These are phyloP conservation scores for Tetragonula clypearis DNA, from an alignment of 1,140 invertebrate species.

Conservation along the genomic window DNA sequence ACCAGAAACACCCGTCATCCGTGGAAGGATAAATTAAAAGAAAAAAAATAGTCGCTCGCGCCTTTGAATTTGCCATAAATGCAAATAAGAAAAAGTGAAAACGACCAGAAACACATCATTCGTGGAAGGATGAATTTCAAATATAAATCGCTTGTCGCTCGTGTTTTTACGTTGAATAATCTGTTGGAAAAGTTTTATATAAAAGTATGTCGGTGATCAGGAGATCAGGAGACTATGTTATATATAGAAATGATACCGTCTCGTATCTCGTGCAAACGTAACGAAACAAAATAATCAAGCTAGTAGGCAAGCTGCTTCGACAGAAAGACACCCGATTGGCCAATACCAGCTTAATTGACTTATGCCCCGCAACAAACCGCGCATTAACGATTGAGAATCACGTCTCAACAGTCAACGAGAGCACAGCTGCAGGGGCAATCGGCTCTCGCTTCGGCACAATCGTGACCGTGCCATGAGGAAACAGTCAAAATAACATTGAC, in stretches of 20 bases:
- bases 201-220: too few species aligned
- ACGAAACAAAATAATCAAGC: slow-evolving; percentile 28
- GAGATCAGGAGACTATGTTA: neutral
- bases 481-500: slow-evolving; percentile 42
- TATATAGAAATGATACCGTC: slow-evolving; percentile 1
- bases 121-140: too few species aligned
- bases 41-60: too few species aligned
- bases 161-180: neutral
- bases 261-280: neutral
- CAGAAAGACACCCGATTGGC: slow-evolving; percentile 48
- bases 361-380: slow-evolving; percentile 52
- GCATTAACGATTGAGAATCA: slow-evolving; percentile 58
- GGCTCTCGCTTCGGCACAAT: slow-evolving; percentile 43
- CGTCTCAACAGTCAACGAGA: slow-evolving; percentile 53
- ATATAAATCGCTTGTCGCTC: neutral
- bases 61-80: too few species aligned
- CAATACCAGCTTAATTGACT: slow-evolving; percentile 64
- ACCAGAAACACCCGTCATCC: too few species aligned
- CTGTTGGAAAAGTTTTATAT: neutral
- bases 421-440: slow-evolving; percentile 53
- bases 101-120: too few species aligned
- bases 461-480: slow-evolving; percentile 55
- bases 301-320: neutral
- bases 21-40: too few species aligned
- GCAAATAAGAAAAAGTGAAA: too few species aligned